These are phyloP conservation scores for Atlantisia rogersi DNA, from an alignment of 2,113 vertebrate genomes.

Conservation along the genomic window DNA sequence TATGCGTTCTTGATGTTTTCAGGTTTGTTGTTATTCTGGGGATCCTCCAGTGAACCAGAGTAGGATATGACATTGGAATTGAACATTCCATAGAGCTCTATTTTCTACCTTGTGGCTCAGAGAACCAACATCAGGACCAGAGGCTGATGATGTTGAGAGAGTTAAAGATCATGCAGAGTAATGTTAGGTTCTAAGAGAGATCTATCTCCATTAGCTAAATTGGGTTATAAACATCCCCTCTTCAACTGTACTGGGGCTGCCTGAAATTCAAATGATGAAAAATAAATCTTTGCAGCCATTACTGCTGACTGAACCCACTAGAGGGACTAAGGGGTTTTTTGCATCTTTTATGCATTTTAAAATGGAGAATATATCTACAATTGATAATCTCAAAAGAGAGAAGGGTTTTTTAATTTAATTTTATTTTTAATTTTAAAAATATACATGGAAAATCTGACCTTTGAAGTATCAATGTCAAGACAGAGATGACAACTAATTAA, in stretches of 20 bases:
- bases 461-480: not conserved
- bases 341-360: not conserved
- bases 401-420: fast-evolving
- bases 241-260: not conserved
- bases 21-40: not conserved
- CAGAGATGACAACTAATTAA: slow-evolving; percentile 6
- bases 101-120: not conserved
- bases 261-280: not conserved
- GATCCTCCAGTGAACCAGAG: not conserved
- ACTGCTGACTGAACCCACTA: not conserved
- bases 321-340: not conserved
- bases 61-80: no score
- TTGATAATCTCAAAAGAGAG: not conserved
- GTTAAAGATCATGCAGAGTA: not conserved
- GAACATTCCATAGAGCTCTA: not conserved
- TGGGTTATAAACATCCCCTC: not conserved
- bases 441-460: not conserved
- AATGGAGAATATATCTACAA: not conserved
- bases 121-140: not conserved
- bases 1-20: not conserved
- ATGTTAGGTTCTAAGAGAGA: not conserved
- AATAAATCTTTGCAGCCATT: not conserved
- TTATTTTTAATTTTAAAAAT: not conserved
- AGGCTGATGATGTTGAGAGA: not conserved
- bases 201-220: not conserved